Percentiles rank a stretch among this genome's conserved stretches.
phyloP scores from a whole-genome alignment of 1,140 invertebrate species.

The Drosophila prosaltans region DNA sequence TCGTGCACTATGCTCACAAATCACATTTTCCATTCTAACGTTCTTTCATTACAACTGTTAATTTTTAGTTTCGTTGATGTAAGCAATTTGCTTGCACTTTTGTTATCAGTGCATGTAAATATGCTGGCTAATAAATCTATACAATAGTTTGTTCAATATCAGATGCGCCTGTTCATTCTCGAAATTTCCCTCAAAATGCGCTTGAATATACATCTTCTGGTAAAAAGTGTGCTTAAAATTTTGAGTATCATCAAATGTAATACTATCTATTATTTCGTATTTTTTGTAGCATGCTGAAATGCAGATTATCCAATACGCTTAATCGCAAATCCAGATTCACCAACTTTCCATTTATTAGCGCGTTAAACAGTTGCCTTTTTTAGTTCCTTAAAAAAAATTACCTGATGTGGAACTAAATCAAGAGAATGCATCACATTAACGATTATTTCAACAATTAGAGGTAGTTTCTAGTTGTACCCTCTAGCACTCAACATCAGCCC shows the following conservation, averaged over 20 bases:
- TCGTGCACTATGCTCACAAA: too few relatives aligned
- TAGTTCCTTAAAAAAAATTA: slow-evolving; percentile 88
- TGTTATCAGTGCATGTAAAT: too few relatives aligned
- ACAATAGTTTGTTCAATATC: slow-evolving; percentile 81
- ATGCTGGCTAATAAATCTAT: slow-evolving; percentile 64
- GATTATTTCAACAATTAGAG: slow-evolving; percentile 87
- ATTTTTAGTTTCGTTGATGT: too few relatives aligned
- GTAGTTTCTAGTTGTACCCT: slow-evolving; percentile 78
- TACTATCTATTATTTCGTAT: slow-evolving; percentile 42
- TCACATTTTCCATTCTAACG: too few relatives aligned
- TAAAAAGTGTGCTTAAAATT: slow-evolving; percentile 46
- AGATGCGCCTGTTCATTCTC: slow-evolving; percentile 85
- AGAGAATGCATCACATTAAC: slow-evolving; percentile 85
- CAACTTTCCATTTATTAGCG: slow-evolving; percentile 87
- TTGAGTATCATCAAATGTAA: slow-evolving; percentile 40
- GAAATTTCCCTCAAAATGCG: slow-evolving; percentile 85
- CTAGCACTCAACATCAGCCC: slow-evolving; percentile 88
- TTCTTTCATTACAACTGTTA: too few relatives aligned
- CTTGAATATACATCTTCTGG: slow-evolving; percentile 57
- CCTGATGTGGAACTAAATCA: slow-evolving; percentile 83
- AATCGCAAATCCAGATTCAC: slow-evolving; percentile 88
- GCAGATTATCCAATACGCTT: slow-evolving; percentile 82
- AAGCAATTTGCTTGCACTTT: too few relatives aligned
- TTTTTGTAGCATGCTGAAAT: slow-evolving; percentile 52
- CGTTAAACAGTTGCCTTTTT: slow-evolving; percentile 89